Evolutionary conservation across 2,113 vertebrate genomes (phyloP), one percentile per base, ranked within the genome.

Genomic region (Syngnathus floridae): DNA sequence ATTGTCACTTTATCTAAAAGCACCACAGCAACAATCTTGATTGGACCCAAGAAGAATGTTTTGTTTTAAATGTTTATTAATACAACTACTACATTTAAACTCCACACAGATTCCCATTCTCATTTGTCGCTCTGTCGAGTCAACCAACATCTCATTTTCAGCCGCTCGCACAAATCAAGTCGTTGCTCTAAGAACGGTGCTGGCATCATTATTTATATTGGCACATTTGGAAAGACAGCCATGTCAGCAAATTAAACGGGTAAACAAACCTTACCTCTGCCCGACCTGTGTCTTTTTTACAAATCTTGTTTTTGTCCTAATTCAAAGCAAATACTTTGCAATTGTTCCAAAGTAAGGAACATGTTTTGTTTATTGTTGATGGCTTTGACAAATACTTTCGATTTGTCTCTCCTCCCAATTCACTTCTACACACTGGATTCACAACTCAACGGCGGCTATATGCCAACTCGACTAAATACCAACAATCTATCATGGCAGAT

Each of bases 401-500:
- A 16, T 77, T 45, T 73, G 40, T 54, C 46, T 43, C 13, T 31
- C 14, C 22, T 58, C 6, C 22, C 8, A 52, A 51, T 65, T 14
- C 62, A 71, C 67, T 58, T 55, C 46, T 31, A 70, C 41, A 67
- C 40, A 72, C 0, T 4, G 35, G 61, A 71, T 62, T 70, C 70
- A 78, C 61, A 61, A 22, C 43, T 61, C 59, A 61, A 38, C 54
- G 37, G 62, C 78, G 75, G 75, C 77, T 74, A 55, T 70, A 62
- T 72, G 83, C 81, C 81, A 79, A 67, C 64, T 64, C 66, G 41
- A 66, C 75, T 80, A 81, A 86, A 82, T 84, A 84, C 78, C 68
- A 75, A 71, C 81, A 67, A 87, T 88, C 82, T 86, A 84, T 88
- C 82, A 85, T 83, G 67, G 61, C 51, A 74, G 65, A 79, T 77